These are phyloP conservation scores for Mastomys natalensis DNA, from an alignment of 2,113 vertebrate species.

Conservation along the genomic window DNA sequence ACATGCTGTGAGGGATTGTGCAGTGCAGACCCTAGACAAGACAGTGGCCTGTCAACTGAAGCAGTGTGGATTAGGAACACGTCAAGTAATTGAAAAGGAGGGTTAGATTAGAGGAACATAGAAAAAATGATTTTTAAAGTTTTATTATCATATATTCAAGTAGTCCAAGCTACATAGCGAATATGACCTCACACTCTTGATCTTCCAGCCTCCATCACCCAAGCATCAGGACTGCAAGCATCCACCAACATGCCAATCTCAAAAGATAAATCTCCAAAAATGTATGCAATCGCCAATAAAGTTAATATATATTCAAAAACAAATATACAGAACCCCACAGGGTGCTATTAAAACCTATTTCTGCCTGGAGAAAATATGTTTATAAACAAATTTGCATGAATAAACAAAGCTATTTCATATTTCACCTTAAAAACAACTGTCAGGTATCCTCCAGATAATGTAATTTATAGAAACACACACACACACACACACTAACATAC, in stretches of 20 bases:
- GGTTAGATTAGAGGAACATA: neutral
- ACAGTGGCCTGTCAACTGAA: neutral
- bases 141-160: neutral
- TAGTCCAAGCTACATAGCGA: neutral
- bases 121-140: neutral
- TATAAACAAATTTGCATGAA: slow-evolving; percentile 57
- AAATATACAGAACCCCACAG: slow-evolving; percentile 50
- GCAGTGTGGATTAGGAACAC: neutral
- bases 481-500: neutral
- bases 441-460: slow-evolving; percentile 47
- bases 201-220: neutral
- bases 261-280: neutral
- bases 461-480: neutral
- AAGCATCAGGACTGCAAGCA: neutral
- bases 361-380: slow-evolving; percentile 38
- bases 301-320: slow-evolving; percentile 42
- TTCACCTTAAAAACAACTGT: slow-evolving; percentile 60
- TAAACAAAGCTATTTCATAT: slow-evolving; percentile 57
- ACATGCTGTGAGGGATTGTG: neutral
- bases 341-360: slow-evolving; percentile 55
- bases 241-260: neutral
- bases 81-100: neutral
- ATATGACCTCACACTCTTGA: neutral
- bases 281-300: neutral
- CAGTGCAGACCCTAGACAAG: neutral